Evolutionary conservation across 2,797 vertebrate genomes (phyloP).

Genomic region (Muscicapa striata): DNA sequence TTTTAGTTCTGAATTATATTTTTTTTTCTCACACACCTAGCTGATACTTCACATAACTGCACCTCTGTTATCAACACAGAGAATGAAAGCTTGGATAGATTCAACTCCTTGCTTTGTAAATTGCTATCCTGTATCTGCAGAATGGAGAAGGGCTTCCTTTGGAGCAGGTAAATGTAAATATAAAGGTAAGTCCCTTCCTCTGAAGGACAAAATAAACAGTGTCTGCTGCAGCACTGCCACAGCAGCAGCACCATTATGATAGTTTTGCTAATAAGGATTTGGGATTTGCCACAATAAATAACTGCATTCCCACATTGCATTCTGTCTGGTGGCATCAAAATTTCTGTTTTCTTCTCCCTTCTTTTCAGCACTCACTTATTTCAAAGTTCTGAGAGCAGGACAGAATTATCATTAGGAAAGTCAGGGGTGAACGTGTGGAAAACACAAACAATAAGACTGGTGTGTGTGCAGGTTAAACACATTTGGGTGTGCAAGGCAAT

Average conservation of each 20-base stretch:
- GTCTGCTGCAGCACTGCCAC: background rate
- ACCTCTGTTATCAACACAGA: background rate
- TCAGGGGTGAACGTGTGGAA: accelerated
- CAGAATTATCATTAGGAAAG: background rate
- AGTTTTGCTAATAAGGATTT: background rate
- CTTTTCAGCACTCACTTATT: background rate
- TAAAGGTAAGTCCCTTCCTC: background rate
- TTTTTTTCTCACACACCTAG: background rate
- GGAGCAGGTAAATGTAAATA: background rate
- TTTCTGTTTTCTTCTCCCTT: background rate
- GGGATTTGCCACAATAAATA: background rate
- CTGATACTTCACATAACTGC: background rate
- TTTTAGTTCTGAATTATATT: background rate
- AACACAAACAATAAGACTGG: background rate
- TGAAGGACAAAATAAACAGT: background rate
- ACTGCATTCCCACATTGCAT: background rate
- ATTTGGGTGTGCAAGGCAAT: background rate
- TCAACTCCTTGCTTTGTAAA: background rate
- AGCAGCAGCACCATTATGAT: background rate
- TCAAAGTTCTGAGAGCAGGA: background rate
- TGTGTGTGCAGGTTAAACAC: background rate
- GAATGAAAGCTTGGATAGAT: background rate
- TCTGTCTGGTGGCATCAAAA: background rate
- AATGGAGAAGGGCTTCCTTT: background rate
- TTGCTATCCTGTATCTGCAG: background rate